Conservation (phyloP, 2,797 vertebrate species). For the Hemibagrus guttatus region DNA sequence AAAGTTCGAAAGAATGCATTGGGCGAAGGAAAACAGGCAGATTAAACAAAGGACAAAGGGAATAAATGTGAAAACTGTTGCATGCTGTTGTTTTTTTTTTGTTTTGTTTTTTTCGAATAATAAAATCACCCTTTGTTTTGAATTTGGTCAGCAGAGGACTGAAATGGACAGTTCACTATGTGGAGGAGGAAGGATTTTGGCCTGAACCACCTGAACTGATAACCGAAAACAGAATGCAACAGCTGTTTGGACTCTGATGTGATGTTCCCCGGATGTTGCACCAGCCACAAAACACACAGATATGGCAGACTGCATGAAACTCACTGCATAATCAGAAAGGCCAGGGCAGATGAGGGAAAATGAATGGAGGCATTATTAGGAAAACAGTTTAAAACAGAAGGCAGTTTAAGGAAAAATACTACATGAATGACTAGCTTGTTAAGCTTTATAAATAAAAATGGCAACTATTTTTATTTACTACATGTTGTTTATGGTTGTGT, state of each 20-base stretch:
- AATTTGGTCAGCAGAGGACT: conserved; percentile 24
- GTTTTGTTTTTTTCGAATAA: conserved; percentile 16
- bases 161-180: conserved; percentile 6
- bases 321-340: conserved; percentile 22
- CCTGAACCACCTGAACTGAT: conserved; percentile 37
- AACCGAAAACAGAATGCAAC: conserved; percentile 17
- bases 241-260: conserved; percentile 30
- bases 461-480: too few relatives aligned
- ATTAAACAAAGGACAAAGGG: conserved; percentile 57
- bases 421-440: neutral
- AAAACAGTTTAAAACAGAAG: too few relatives aligned
- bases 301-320: conserved; percentile 11
- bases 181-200: conserved; percentile 6
- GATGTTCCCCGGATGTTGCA: conserved; percentile 3
- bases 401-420: neutral
- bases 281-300: conserved; percentile 23
- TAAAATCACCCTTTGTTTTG: conserved; percentile 24
- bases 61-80: conserved; percentile 70
- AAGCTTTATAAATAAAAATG: neutral
- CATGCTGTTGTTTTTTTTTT: conserved; percentile 68
- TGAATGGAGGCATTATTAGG: neutral
- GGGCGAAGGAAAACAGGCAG: conserved; percentile 33
- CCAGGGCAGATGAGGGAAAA: conserved; percentile 12
- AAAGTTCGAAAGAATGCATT: conserved; percentile 46
- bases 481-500: too few relatives aligned